Conservation (phyloP, 2,797 vertebrate species). For the Tinamus major region DNA sequence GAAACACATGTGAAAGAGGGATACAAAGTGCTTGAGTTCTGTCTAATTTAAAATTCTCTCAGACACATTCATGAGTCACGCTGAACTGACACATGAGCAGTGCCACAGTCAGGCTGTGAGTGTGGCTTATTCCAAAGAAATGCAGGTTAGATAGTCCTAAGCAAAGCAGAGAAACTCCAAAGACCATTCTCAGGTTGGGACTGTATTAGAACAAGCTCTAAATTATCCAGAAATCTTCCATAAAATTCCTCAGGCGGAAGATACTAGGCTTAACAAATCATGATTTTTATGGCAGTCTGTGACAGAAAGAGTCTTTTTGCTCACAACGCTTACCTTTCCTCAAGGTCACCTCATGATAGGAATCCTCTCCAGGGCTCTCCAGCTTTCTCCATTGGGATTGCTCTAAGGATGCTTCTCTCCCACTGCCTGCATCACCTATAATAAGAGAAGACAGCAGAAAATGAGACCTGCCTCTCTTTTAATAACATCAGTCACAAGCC, state of each 20-base stretch:
- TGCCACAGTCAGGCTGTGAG: background rate
- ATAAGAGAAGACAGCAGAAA: constrained; percentile 10
- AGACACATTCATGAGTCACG: background rate
- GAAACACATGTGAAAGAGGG: background rate
- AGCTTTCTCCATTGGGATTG: background rate
- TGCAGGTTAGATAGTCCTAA: background rate
- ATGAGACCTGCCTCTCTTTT: background rate
- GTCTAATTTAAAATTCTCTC: background rate
- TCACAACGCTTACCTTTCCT: background rate
- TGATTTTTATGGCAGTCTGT: background rate
- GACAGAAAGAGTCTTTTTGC: background rate
- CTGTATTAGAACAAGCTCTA: background rate
- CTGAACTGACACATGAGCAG: background rate
- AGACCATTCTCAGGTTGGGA: background rate
- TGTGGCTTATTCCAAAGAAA: background rate
- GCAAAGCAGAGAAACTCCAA: background rate
- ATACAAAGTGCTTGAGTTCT: background rate
- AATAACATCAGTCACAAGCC: background rate
- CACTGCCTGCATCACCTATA: background rate
- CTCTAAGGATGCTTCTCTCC: background rate
- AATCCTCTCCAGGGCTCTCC: background rate
- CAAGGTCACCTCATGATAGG: background rate
- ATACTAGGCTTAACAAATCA: background rate
- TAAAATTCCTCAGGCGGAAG: background rate
- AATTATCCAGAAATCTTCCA: background rate